Conservation (phyloP, 2,888 invertebrate genomes). For the Poecilus cupreus region DNA sequence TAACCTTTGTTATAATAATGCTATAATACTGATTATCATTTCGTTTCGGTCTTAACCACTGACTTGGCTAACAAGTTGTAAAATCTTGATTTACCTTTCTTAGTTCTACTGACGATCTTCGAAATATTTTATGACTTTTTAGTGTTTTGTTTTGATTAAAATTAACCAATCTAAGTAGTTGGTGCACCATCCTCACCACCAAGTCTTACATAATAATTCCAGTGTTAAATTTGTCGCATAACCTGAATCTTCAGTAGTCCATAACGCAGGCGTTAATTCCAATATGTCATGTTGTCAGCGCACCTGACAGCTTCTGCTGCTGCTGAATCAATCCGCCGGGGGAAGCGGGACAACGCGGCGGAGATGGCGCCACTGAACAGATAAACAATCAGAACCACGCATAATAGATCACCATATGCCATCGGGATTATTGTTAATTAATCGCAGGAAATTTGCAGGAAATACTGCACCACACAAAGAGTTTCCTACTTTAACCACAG, state of each 20-base stretch:
- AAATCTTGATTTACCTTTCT: no score
- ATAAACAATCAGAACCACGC: conserved; percentile 37
- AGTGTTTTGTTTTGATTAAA: no score
- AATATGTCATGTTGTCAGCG: conserved; percentile 43
- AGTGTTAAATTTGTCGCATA: neutral
- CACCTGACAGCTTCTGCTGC: conserved; percentile 14
- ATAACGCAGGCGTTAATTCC: conserved; percentile 11
- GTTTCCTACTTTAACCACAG: neutral
- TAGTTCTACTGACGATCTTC: no score
- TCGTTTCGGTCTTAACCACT: no score
- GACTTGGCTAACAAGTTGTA: no score
- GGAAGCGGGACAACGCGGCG: neutral
- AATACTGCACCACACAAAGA: conserved; percentile 1
- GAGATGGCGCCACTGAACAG: conserved; percentile 16
- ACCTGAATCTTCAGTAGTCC: conserved; percentile 2
- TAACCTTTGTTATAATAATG: no score
- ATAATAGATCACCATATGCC: conserved; percentile 41
- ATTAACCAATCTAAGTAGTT: neutral
- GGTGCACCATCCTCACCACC: neutral
- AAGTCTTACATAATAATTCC: neutral
- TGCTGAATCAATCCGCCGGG: conserved; percentile 18
- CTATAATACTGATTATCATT: no score
- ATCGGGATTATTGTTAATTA: conserved; percentile 35
- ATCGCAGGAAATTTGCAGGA: conserved; percentile 42
- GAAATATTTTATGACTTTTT: no score